Evolutionary conservation across 2,113 vertebrate species (phyloP), one percentile per base, ranked within the genome.

Genomic region (Macheiramphus alcinus): DNA sequence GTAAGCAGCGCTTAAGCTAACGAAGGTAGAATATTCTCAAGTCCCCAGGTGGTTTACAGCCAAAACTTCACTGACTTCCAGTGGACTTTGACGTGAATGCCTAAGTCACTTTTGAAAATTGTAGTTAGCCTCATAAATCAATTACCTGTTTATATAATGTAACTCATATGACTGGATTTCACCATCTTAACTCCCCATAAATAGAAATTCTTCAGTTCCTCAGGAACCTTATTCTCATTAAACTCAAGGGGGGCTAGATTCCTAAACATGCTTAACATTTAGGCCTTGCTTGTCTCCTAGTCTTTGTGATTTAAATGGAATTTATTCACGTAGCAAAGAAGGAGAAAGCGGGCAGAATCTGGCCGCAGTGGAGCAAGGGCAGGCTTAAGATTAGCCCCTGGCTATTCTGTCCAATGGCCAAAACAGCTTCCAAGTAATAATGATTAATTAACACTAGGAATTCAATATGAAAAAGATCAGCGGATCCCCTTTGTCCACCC

Each of bases 381-480:
- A 73, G 53, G 16, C 8, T 79, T 55, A 58, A 91, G 62, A 76
- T 73, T 66, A 94, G 53, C 74, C 74, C 50, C 63, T 90, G 80
- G 42, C 72, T 86, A 3, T 80, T 92, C 72, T 80, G 29, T 86
- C 73, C 45, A 42, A 9, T 66, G 45, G 63, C 88, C 79, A 80
- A 88, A 90, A 66, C 16, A 56, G 36, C 47, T 72, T 79, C 62
- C 48, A 82, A 90, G 45, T 80, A 91, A 76, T 93, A 90, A 76
- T 73, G 90, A 92, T 90, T 93, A 68, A 95, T 92, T 95, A 96
- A 93, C 21, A 17, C 13, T 53, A n/a, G 31, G 59, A 91, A 90
- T 79, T 93, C 47, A 59, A 14, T 71, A 63, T 72, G 58, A 66
- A 81, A 93, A 90, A 59, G 11, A 55, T 88, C n/a, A 81, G 76